Base-by-base conservation (phyloP, 2,888 invertebrate genomes). In the Stegophylla sp. region DNA sequence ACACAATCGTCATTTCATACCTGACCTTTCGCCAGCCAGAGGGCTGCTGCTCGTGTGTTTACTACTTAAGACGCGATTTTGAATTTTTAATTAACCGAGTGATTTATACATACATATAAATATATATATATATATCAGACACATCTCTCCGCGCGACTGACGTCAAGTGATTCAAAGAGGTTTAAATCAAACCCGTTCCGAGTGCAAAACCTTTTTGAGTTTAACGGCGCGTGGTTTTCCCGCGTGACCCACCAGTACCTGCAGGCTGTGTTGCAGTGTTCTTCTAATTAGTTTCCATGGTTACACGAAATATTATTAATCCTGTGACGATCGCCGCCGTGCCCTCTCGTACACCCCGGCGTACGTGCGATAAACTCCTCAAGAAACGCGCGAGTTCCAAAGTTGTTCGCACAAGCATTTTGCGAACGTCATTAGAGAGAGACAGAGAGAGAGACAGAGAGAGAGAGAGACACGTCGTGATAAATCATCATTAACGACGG, bases 211-310 rank as follows among this genome's bases (percentile, higher is more conserved):
- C n/a, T 74, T 74, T 61, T 74, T 34, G 20, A 74, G 20, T 74
- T 74, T 28, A 48, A 61, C 73, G n/a, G 28, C 34, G 10, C 1
- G 34, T 48, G 34, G 48, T 28, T 61, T 61, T 20, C 20, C 43
- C 20, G 20, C 17, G 20, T 20, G 48, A 48, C 28, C 63, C 41
- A 15, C 34, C 0, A 12, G 28, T 56, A 53, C 61, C 48, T 20
- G 20, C 28, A 28, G 28, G 20, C 28, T 20, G 45, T 15, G 3
- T 48, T n/a, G 13, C 20, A 28, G 10, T n/a, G n/a, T n/a, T n/a
- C n/a, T 74, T 61, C 28, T 74, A 74, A 74, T 74, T 74, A 61
- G 61, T 74, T 28, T 43, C 61, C 61, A 74, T 61, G 48, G 34
- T 34, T 48, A 74, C 74, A 34, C n/a, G n/a, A n/a, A n/a, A n/a